phyloP scores from a whole-genome alignment of 2,113 vertebrate genomes.

The Phoxinus phoxinus region DNA sequence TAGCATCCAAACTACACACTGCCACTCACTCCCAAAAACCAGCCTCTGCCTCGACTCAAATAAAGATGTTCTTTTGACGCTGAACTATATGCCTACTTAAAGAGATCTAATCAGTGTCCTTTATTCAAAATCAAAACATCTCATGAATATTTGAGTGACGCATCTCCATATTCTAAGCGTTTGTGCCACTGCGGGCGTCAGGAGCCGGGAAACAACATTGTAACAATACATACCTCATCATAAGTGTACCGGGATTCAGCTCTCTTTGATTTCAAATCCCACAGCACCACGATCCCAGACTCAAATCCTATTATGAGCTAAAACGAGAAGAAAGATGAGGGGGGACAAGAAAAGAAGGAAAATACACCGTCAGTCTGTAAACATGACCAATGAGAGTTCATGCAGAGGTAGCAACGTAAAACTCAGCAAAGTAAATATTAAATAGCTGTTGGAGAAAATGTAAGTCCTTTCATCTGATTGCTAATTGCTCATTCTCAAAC shows the following conservation, averaged over 20 bases:
- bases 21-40: too few relatives aligned
- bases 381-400: slow-evolving; percentile 25
- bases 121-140: slow-evolving; percentile 30
- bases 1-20: background rate
- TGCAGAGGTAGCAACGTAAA: slow-evolving; percentile 16
- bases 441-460: background rate
- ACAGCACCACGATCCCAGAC: slow-evolving; percentile 93
- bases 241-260: slow-evolving; percentile 97
- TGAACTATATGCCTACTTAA: background rate
- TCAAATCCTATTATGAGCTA: slow-evolving; percentile 99
- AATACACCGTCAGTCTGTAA: slow-evolving; percentile 4
- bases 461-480: background rate
- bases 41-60: background rate
- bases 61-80: background rate
- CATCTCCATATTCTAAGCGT: slow-evolving; percentile 37
- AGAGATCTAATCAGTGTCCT: background rate
- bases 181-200: slow-evolving; percentile 3
- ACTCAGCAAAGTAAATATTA: background rate
- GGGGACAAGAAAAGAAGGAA: slow-evolving; percentile 19
- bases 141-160: slow-evolving; percentile 51
- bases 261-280: slow-evolving; percentile 99
- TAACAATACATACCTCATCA: slow-evolving; percentile 86
- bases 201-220: slow-evolving; percentile 36
- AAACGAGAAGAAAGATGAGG: slow-evolving; percentile 50
- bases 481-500: background rate